phyloP scores from a whole-genome alignment of 2,797 vertebrate genomes.

The Macrochelys suwanniensis region DNA sequence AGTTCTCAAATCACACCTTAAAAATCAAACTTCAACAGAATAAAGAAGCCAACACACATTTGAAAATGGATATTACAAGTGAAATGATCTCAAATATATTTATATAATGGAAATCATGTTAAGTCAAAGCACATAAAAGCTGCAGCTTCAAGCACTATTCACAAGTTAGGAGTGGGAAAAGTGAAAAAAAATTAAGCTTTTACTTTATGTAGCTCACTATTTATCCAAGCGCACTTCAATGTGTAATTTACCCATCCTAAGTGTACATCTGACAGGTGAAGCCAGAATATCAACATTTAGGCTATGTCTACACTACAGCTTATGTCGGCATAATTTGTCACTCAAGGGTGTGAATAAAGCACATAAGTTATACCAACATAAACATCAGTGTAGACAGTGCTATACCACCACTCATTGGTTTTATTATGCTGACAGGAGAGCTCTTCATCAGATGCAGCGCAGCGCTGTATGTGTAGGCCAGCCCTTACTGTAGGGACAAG shows the following conservation, averaged over 20 bases:
- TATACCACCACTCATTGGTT: no score
- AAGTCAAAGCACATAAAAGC: background rate
- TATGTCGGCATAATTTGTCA: background rate
- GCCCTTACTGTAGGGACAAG: no score
- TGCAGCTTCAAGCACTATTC: background rate
- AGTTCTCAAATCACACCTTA: background rate
- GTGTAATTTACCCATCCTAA: rapidly evolving
- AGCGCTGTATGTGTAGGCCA: no score
- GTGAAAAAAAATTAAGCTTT: background rate
- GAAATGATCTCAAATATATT: background rate
- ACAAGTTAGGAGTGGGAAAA: background rate
- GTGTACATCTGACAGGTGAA: rapidly evolving
- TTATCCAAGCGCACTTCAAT: rapidly evolving
- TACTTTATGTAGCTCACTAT: background rate
- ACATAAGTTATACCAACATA: no score
- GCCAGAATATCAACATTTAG: rapidly evolving
- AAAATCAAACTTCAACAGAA: rapidly evolving
- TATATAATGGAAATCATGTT: background rate
- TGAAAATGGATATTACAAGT: background rate
- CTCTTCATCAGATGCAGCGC: no score
- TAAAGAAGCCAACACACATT: background rate
- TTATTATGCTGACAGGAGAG: no score
- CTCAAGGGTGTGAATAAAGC: no score
- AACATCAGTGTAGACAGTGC: no score
- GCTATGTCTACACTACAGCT: background rate